Percentiles rank a stretch among this genome's conserved stretches.
Evolutionary conservation across 2,797 vertebrate species (phyloP).

Genomic region (Antrozous pallidus): DNA sequence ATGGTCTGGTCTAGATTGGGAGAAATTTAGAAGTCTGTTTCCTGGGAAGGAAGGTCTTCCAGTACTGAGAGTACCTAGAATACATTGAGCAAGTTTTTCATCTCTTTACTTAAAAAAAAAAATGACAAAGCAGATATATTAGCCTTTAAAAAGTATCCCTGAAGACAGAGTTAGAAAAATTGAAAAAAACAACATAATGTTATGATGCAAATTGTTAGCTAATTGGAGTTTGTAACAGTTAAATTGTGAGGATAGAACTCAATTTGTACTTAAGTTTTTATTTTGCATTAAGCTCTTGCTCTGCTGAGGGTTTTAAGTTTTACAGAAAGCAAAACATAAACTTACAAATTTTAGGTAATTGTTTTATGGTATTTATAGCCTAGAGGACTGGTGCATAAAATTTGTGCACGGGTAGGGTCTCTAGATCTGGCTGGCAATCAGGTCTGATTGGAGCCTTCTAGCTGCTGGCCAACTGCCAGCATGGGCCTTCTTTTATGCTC

Average conservation of each 20-base stretch:
- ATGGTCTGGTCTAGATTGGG: conserved; percentile 52
- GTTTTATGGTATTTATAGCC: background rate
- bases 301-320: background rate
- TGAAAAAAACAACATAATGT: background rate
- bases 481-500: no score
- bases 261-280: background rate
- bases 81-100: conserved; percentile 45
- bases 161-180: conserved; percentile 1
- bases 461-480: no score
- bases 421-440: no score
- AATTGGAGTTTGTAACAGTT: background rate
- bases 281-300: background rate
- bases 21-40: conserved; percentile 50
- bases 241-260: background rate
- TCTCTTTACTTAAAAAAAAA: conserved; percentile 41
- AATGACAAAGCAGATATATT: conserved; percentile 1
- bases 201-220: conserved; percentile 25
- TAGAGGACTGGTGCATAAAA: no score
- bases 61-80: conserved; percentile 45
- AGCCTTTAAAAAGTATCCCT: conserved; percentile 40
- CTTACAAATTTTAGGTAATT: background rate
- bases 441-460: no score
- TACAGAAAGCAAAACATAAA: background rate
- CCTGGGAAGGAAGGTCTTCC: conserved; percentile 42
- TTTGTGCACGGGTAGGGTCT: no score